Evolutionary conservation across 2,797 vertebrate species (phyloP).

Genomic region (Telmatherina bonti): DNA sequence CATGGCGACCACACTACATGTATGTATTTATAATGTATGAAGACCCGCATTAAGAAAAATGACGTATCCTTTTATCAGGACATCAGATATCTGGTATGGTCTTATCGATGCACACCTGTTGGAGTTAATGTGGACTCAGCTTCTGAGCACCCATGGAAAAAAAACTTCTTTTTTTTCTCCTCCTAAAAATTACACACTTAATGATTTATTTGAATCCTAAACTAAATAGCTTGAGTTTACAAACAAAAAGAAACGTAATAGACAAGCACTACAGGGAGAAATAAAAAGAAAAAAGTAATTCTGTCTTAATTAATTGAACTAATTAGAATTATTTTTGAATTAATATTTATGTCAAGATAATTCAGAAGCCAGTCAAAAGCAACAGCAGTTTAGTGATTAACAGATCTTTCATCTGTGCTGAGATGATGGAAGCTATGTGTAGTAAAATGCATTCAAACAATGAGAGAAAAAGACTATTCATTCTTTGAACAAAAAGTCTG

Average conservation of each 20-base stretch:
- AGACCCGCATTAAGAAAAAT: neutral
- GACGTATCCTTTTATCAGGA: neutral
- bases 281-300: too few species aligned
- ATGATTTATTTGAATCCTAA: too few species aligned
- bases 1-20: neutral
- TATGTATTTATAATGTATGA: neutral
- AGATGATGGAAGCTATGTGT: neutral
- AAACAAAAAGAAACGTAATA: neutral
- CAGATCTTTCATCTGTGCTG: neutral
- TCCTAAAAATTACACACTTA: too few species aligned
- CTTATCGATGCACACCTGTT: too few species aligned
- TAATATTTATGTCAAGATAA: constrained; percentile 6
- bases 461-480: constrained; percentile 19
- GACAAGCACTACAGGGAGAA: neutral
- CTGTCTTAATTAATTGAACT: too few species aligned
- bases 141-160: too few species aligned
- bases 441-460: constrained; percentile 16
- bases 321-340: too few species aligned
- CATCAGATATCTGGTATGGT: too few species aligned
- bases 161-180: too few species aligned
- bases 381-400: neutral
- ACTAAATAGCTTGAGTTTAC: too few species aligned
- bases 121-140: too few species aligned
- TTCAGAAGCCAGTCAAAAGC: constrained; percentile 1
- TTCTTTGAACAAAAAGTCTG: constrained; percentile 35